These are phyloP conservation scores for Drosophila limbata DNA, from an alignment of 2,888 invertebrate genomes.

Conservation along the genomic window DNA sequence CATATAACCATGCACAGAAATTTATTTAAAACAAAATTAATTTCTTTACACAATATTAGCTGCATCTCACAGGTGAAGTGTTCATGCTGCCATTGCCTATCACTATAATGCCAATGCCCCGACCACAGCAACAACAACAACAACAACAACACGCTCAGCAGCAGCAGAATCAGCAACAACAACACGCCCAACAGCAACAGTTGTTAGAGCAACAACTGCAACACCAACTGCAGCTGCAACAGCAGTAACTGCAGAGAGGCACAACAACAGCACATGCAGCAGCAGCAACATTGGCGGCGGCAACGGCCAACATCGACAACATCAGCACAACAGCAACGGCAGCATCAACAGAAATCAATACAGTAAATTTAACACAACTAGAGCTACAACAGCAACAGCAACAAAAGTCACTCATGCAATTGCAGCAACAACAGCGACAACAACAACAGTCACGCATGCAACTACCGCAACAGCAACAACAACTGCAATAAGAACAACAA, in stretches of 20 bases:
- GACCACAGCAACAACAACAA: conserved; percentile 21
- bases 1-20: conserved; percentile 85
- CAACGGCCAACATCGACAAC: conserved; percentile 35
- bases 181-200: conserved; percentile 17
- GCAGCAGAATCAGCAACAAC: conserved; percentile 26
- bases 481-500: conserved; percentile 3
- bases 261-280: conserved; percentile 8
- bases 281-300: conserved; percentile 19
- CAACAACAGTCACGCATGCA: conserved; percentile 1
- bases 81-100: conserved; percentile 77
- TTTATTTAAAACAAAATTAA: conserved; percentile 83
- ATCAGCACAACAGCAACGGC: conserved; percentile 27
- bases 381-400: conserved; percentile 10
- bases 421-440: background rate
- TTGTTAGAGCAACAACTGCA: conserved; percentile 26
- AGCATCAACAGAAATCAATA: conserved; percentile 23
- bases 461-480: conserved; percentile 1
- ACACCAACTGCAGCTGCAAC: conserved; percentile 27
- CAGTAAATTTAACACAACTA: conserved; percentile 17
- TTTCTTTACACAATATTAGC: conserved; percentile 80
- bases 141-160: conserved; percentile 14
- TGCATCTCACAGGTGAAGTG: conserved; percentile 77
- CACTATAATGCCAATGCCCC: conserved; percentile 62
- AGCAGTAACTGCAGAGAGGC: conserved; percentile 7
- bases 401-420: background rate